Conservation (phyloP, 2,888 invertebrate genomes). For the Prosopocoilus inquinatus region DNA sequence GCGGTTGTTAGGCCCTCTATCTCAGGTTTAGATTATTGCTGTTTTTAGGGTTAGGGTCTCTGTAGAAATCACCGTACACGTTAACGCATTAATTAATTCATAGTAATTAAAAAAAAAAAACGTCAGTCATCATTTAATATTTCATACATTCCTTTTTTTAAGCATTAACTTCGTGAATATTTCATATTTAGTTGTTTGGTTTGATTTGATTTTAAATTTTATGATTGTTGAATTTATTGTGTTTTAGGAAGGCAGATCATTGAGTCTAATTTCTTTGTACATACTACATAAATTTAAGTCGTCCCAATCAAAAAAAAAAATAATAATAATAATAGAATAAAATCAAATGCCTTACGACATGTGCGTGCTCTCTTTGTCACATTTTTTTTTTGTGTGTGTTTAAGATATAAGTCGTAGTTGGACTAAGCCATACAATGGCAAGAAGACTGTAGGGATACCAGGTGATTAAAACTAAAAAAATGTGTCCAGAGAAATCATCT, state of each 20-base stretch:
- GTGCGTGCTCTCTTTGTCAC: conserved; percentile 37
- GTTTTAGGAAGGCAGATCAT: neutral
- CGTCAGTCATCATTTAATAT: neutral
- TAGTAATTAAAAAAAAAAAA: conserved; percentile 1
- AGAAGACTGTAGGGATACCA: conserved; percentile 50
- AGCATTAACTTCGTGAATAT: neutral
- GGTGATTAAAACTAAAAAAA: conserved; percentile 40
- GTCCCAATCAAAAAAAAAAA: conserved; percentile 20
- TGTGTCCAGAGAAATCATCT: conserved; percentile 8
- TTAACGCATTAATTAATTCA: neutral
- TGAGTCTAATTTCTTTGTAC: neutral
- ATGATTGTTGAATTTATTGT: neutral
- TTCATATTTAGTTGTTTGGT: neutral
- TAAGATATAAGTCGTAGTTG: conserved; percentile 18
- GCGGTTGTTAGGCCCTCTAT: conserved; percentile 47
- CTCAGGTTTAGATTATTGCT: conserved; percentile 44
- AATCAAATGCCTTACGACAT: conserved; percentile 39
- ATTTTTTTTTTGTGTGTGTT: conserved; percentile 26
- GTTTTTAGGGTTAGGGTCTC: conserved; percentile 11
- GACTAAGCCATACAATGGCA: conserved; percentile 21
- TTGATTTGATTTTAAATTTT: neutral
- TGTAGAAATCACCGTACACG: neutral
- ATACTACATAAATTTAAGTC: neutral
- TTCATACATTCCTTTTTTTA: neutral
- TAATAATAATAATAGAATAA: no score